Percentiles rank a stretch among this genome's conserved stretches.
Evolutionary conservation across 2,888 invertebrate species (phyloP).

Genomic region (Pherbina coryleti): DNA sequence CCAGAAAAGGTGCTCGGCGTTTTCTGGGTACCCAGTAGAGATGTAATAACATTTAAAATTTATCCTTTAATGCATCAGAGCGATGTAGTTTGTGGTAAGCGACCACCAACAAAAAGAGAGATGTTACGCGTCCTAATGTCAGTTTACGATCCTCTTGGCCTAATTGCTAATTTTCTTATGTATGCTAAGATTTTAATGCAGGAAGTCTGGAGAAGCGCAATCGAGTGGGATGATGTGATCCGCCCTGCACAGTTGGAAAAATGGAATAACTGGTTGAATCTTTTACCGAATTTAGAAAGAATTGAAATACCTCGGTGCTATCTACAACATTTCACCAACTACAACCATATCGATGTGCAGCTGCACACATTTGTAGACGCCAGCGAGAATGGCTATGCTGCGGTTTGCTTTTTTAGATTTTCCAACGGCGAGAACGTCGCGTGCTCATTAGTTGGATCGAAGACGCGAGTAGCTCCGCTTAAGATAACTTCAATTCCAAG

Average conservation of each 20-base stretch:
- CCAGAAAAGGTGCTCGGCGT: constrained; percentile 42
- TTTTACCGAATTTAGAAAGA: constrained; percentile 25
- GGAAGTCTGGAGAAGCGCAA: constrained; percentile 9
- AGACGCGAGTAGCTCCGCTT: constrained; percentile 44
- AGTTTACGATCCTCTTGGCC: constrained; percentile 19
- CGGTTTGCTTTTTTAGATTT: constrained; percentile 1
- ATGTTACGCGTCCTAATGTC: constrained; percentile 12
- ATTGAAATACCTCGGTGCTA: constrained; percentile 32
- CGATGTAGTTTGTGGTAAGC: constrained; percentile 29
- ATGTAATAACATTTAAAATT: constrained; percentile 33
- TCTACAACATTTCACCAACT: too few relatives aligned
- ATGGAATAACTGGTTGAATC: constrained; percentile 18
- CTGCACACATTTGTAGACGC: constrained; percentile 33
- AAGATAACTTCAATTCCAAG: constrained; percentile 41
- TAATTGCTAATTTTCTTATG: constrained; percentile 24
- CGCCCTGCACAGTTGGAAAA: neutral
- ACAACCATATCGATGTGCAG: neutral
- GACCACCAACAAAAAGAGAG: constrained; percentile 38
- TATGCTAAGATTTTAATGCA: constrained; percentile 24
- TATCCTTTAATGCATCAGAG: constrained; percentile 23
- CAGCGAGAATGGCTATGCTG: neutral
- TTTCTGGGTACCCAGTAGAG: constrained; percentile 40
- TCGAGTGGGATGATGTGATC: constrained; percentile 17
- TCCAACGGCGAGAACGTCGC: neutral
- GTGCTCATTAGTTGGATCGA: constrained; percentile 36